Percentiles rank a stretch among this genome's conserved stretches.
Evolutionary conservation across 2,888 invertebrate species (phyloP).

Genomic region (Tryphoninae sp.): DNA sequence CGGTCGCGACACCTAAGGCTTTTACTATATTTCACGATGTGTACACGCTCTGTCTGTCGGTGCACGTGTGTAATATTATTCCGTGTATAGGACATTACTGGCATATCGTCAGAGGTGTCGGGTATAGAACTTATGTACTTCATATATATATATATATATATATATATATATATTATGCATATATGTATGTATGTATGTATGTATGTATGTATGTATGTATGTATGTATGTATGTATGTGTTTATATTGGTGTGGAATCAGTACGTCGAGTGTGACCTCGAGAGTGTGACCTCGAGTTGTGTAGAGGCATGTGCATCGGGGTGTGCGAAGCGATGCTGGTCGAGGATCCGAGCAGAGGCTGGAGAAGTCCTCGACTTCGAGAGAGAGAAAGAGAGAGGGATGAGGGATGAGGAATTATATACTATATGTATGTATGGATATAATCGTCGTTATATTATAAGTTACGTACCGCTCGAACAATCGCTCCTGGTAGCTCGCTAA

Average conservation of each 20-base stretch:
- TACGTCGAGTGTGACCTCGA: conserved; percentile 55
- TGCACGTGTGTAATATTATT: conserved; percentile 56
- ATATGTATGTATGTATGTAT: background rate
- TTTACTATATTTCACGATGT: conserved; percentile 51
- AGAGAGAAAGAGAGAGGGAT: conserved; percentile 18
- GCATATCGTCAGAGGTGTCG: conserved; percentile 37
- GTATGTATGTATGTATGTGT: background rate
- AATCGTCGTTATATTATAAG: background rate
- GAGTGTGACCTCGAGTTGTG: conserved; percentile 54
- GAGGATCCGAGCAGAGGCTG: conserved; percentile 40
- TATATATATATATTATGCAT: background rate
- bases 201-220: conserved; percentile 2
- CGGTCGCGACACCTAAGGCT: conserved; percentile 39
- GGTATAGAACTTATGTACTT: background rate
- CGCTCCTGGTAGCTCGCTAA: conserved; percentile 8
- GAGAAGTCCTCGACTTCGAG: conserved; percentile 44
- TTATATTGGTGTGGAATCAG: conserved; percentile 35
- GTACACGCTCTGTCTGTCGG: conserved; percentile 52
- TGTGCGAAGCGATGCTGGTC: conserved; percentile 33
- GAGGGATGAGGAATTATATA: background rate
- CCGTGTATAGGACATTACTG: conserved; percentile 32
- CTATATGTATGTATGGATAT: background rate
- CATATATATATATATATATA: background rate
- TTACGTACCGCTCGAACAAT: conserved; percentile 19
- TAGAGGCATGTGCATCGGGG: conserved; percentile 40